phyloP scores from a whole-genome alignment of 2,113 vertebrate species.

The Muscicapa adusta region DNA sequence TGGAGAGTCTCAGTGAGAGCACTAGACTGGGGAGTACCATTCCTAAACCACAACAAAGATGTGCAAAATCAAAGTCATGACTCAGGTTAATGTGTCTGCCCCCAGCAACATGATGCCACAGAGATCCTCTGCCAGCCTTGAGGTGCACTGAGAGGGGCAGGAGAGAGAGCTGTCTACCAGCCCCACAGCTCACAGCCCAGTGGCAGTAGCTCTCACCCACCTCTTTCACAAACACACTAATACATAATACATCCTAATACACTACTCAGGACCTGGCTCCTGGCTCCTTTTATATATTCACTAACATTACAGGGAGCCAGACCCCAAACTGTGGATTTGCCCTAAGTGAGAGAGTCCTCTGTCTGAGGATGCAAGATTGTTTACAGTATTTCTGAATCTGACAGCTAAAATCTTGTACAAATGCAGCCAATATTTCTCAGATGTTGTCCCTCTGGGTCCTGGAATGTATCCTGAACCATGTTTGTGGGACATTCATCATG shows the following conservation, averaged over 20 bases:
- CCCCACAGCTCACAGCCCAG: fast-evolving
- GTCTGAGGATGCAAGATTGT: not conserved
- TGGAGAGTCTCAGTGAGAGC: not conserved
- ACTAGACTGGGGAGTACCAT: not conserved
- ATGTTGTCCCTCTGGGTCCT: not conserved
- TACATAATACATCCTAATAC: not conserved
- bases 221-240: not conserved
- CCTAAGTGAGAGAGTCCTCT: not conserved
- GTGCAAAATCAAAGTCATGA: not conserved
- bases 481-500: not conserved
- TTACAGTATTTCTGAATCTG: not conserved
- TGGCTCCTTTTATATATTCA: fast-evolving
- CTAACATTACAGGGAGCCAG: not conserved
- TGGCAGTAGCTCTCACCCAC: not conserved
- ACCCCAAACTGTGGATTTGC: not conserved
- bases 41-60: not conserved
- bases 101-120: not conserved
- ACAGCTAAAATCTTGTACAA: not conserved
- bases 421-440: not conserved
- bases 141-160: fast-evolving
- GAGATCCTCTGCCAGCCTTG: not conserved
- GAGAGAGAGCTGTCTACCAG: not conserved
- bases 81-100: not conserved
- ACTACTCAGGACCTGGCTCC: not conserved
- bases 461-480: not conserved